Base-by-base conservation (phyloP, 2,888 invertebrate genomes). In the Adelphocoris suturalis region DNA sequence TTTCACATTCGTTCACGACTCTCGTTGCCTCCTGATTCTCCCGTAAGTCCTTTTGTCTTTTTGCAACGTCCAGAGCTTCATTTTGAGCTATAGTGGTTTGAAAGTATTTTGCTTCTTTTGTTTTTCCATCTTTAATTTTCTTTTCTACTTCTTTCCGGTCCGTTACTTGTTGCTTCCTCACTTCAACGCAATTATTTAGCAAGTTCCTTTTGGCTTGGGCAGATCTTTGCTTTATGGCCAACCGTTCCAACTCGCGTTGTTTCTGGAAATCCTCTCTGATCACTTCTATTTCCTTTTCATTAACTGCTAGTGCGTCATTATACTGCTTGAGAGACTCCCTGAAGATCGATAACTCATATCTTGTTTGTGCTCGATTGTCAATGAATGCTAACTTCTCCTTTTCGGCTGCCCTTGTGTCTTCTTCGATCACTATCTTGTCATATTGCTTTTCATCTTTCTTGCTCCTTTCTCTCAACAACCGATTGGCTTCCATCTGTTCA, bases 401-500 rank as follows among this genome's bases (percentile, higher is more conserved):
- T 48, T 23, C 37, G 7, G 27, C 46, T 37, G 48, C 37, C 27
- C 52, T 80, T 27, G 11, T 52, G 37, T 88, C 88, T 0, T 57
- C 52, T 5, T 88, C 88, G 28, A 78, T 78, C 80, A 88, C 27
- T 12, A 88, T 80, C 55, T 27, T 88, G 28, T 80, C 78, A 12
- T 78, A 28, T 14, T 28, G n/a, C 27, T 0, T 27, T n/a, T 88
- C 78, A 12, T 88, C 88, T 28, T 78, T 12, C 19, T 52, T 78
- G 0, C 13, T 11, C 52, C 9, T 76, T 27, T 52, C 55, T 28
- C 55, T 52, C 76, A 19, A 19, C 76, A 78, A 14, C 14, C 88
- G 88, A 52, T 88, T 88, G 11, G 52, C n/a, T 78, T 88, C 88
- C 0, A 78, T 2, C 52, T 88, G 88, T 14, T 88, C 16, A 28